phyloP scores from a whole-genome alignment of 2,113 vertebrate species.

The Eublepharis macularius region DNA sequence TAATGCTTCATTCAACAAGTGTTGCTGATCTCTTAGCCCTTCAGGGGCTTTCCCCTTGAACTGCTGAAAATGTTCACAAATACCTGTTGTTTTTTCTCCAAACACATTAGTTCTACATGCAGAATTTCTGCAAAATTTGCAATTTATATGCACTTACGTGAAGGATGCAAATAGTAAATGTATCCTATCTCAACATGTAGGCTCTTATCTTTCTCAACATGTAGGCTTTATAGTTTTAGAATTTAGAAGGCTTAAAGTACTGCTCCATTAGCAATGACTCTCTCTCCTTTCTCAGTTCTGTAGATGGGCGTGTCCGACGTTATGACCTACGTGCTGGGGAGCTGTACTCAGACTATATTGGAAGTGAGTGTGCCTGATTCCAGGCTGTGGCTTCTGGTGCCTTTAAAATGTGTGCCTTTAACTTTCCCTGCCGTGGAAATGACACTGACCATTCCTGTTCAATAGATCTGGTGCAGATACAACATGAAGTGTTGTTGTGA shows the following conservation, averaged over 20 bases:
- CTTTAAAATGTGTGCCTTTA: background rate
- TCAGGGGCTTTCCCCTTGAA: background rate
- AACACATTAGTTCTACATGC: background rate
- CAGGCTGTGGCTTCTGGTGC: background rate
- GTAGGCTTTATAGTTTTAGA: background rate
- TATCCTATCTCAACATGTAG: background rate
- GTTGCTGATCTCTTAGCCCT: background rate
- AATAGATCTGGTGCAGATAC: background rate
- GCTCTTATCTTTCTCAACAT: background rate
- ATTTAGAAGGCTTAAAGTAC: background rate
- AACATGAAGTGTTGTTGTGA: background rate
- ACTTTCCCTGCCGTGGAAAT: background rate
- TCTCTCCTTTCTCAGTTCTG: constrained; percentile 72
- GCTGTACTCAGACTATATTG: constrained; percentile 86
- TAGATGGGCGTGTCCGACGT: constrained; percentile 81
- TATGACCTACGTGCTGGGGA: constrained; percentile 91
- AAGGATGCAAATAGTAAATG: background rate
- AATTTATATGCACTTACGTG: background rate
- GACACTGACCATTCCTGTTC: background rate
- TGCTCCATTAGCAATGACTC: background rate
- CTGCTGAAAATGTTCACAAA: background rate
- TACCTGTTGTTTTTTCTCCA: background rate
- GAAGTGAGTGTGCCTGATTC: constrained; percentile 78
- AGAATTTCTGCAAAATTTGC: background rate
- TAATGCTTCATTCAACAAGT: background rate